Percentiles rank a stretch among this genome's conserved stretches.
These are phyloP conservation scores for Anguilla megastoma DNA, from an alignment of 2,797 vertebrate genomes.

Conservation along the genomic window DNA sequence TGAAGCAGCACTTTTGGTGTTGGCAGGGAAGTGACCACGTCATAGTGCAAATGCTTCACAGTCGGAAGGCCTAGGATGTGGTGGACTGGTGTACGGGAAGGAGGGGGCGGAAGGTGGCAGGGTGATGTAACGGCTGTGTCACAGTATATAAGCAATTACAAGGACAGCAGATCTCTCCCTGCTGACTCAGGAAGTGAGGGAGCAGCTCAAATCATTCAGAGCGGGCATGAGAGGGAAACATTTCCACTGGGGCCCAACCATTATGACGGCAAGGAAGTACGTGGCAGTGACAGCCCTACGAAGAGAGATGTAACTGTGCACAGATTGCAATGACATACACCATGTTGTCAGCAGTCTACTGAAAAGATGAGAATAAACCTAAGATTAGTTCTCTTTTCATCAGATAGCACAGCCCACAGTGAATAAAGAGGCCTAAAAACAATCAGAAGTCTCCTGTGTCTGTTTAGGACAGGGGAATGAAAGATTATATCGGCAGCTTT, in stretches of 20 bases:
- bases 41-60: too few species aligned
- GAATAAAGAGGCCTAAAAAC: not conserved
- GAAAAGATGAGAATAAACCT: not conserved
- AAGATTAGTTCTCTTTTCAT: not conserved
- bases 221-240: not conserved
- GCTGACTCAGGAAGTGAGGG: not conserved
- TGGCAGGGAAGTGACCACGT: too few species aligned
- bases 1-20: not conserved
- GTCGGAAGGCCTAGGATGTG: not conserved
- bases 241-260: not conserved
- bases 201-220: not conserved
- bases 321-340: not conserved
- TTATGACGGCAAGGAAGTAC: not conserved
- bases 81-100: not conserved
- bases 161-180: not conserved
- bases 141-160: not conserved
- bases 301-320: not conserved
- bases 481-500: not conserved
- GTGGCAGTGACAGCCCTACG: not conserved
- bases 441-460: not conserved
- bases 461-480: not conserved
- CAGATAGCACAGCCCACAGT: not conserved
- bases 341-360: not conserved
- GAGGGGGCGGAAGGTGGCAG: not conserved
- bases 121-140: not conserved